These are phyloP conservation scores for Megathymus violae DNA, from an alignment of 1,140 invertebrate genomes.

Conservation along the genomic window DNA sequence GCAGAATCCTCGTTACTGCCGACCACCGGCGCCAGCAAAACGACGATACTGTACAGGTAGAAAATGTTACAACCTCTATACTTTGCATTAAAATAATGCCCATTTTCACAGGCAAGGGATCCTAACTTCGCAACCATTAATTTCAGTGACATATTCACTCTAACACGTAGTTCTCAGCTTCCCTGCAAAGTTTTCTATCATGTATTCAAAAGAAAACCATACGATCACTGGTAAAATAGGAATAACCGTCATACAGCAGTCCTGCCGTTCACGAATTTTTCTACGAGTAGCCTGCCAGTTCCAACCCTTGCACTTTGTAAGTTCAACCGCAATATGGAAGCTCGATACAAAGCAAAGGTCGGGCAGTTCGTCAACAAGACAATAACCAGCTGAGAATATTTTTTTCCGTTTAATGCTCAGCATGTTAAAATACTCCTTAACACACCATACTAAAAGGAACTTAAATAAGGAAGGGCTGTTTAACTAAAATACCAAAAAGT, in stretches of 20 bases:
- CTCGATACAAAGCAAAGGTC: slow-evolving; percentile 78
- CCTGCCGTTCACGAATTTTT: slow-evolving; percentile 56
- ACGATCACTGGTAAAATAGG: slow-evolving; percentile 63
- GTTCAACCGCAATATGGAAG: slow-evolving; percentile 48
- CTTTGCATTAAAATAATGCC: slow-evolving; percentile 95
- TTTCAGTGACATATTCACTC: slow-evolving; percentile 78
- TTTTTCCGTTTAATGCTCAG: slow-evolving; percentile 83
- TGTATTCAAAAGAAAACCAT: slow-evolving; percentile 77
- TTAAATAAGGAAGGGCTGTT: slow-evolving; percentile 40
- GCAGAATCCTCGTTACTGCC: slow-evolving; percentile 62
- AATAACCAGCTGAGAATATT: slow-evolving; percentile 77
- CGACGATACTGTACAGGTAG: slow-evolving; percentile 73
- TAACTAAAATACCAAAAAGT: slow-evolving; percentile 41
- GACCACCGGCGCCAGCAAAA: slow-evolving; percentile 37
- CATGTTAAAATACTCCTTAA: slow-evolving; percentile 72
- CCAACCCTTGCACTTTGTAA: slow-evolving; percentile 77
- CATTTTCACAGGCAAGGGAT: slow-evolving; percentile 87
- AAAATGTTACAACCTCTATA: slow-evolving; percentile 91
- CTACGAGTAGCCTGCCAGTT: slow-evolving; percentile 52
- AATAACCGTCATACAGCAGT: slow-evolving; percentile 62
- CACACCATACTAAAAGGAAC: slow-evolving; percentile 63
- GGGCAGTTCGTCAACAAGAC: slow-evolving; percentile 78
- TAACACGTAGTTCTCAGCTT: slow-evolving; percentile 80
- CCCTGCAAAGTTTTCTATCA: slow-evolving; percentile 81
- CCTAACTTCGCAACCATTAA: slow-evolving; percentile 75